Conservation (phyloP, 2,113 vertebrate genomes). For the Regulus satrapa region DNA sequence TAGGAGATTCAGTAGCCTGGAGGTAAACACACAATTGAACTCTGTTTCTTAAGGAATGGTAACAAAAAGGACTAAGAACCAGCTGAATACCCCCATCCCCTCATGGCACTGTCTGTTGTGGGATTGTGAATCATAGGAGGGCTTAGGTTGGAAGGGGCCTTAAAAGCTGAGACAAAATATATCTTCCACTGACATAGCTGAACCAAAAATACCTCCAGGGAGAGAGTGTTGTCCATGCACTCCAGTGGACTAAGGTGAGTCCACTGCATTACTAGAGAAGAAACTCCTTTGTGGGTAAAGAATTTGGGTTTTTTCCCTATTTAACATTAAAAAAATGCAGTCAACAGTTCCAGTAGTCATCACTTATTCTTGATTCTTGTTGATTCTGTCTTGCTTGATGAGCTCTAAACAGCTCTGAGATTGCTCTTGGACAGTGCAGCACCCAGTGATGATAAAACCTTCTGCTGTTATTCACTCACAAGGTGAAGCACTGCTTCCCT, state of each 20-base stretch:
- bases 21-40: background rate
- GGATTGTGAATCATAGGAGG: background rate
- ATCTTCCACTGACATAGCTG: background rate
- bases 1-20: background rate
- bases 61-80: background rate
- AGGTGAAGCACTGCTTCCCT: background rate
- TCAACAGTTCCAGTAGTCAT: background rate
- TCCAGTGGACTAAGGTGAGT: background rate
- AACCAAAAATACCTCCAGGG: background rate
- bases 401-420: background rate
- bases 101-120: background rate
- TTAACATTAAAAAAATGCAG: background rate
- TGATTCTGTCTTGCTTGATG: background rate
- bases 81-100: background rate
- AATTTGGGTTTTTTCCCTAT: background rate
- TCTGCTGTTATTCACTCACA: background rate
- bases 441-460: background rate
- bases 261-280: background rate
- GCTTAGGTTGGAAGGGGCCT: background rate
- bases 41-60: background rate
- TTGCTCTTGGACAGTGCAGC: background rate
- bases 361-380: background rate
- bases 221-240: background rate
- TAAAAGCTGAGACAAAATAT: background rate
- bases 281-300: background rate